Evolutionary conservation across 2,888 invertebrate species (phyloP).

Genomic region (Helleia helle): DNA sequence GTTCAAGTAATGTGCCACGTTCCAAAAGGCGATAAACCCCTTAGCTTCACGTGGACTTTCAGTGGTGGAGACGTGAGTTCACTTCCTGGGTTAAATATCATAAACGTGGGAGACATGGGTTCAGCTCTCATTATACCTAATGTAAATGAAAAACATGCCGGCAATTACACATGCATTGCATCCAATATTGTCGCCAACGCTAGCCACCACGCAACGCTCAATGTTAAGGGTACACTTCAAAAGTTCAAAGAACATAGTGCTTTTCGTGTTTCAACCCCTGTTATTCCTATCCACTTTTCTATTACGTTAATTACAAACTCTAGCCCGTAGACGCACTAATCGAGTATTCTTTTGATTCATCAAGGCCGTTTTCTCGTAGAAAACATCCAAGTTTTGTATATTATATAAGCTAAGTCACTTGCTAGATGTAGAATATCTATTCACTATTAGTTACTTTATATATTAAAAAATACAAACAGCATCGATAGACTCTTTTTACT

Average conservation of each 20-base stretch:
- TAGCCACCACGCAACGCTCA: constrained; percentile 74
- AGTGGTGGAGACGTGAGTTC: constrained; percentile 75
- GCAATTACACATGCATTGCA: constrained; percentile 80
- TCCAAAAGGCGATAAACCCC: constrained; percentile 79
- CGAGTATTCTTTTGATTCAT: constrained; percentile 74
- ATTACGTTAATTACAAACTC: neutral
- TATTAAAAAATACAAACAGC: no score
- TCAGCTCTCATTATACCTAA: constrained; percentile 80
- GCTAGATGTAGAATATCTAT: no score
- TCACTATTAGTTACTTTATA: no score
- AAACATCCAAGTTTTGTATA: no score
- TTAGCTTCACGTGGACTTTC: constrained; percentile 84
- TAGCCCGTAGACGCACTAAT: constrained; percentile 72
- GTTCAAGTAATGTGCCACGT: constrained; percentile 75
- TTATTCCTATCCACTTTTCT: neutral
- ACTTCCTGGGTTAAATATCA: constrained; percentile 75
- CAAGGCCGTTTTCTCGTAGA: constrained; percentile 49
- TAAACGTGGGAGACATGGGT: constrained; percentile 77
- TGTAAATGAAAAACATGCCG: constrained; percentile 79
- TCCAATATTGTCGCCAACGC: constrained; percentile 76
- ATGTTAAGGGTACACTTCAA: constrained; percentile 65
- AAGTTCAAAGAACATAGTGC: constrained; percentile 38
- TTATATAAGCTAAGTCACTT: no score
- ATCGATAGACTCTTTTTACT: no score
- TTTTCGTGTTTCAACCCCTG: no score